Evolutionary conservation across 1,140 invertebrate genomes (phyloP), one percentile per base, ranked within the genome.

Genomic region (Pseudomyrmex dendroicus): DNA sequence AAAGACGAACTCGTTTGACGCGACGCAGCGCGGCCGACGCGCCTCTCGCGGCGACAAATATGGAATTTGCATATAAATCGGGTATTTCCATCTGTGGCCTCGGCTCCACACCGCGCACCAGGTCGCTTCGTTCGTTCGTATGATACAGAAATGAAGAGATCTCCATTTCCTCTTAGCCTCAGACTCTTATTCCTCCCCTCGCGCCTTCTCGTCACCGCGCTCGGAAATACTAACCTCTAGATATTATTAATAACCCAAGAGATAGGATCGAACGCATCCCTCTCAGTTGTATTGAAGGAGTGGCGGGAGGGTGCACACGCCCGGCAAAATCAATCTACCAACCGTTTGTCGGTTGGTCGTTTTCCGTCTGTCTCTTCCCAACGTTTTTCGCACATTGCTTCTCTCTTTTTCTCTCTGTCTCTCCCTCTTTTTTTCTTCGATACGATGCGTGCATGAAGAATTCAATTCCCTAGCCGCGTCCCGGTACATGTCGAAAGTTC

Each of bases 61-160:
- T 95, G 94, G 94, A 95, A 96, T 96, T 96, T 96, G 95, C 95
- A 96, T 96, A 96, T 96, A 96, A 96, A 96, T 96, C 95, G 95
- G 95, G 95, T 95, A 95, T 95, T 96, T 96, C 95, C 95, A 95
- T 96, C 95, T 96, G 95, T 95, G 94, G 94, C 93, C 94, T 91
- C 87, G 80, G 72, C 84, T 83, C 72, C 82, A 77, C 64, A 62
- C 85, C 77, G 77, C 67, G 74, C 86, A 84, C 80, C 86, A 82
- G 50, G 62, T 80, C 70, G 83, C 59, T 66, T 82, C 73, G 80
- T 84, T 70, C 83, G 85, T 93, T 91, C 90, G 90, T 90, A 88
- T 93, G 92, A 94, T 94, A 94, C 92, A 94, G 93, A 94, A 94
- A 93, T 94, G 93, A 94, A 93, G 91, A 92, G 91, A 86, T 76